Percentiles rank a stretch among this genome's conserved stretches.
Evolutionary conservation across 2,888 invertebrate species (phyloP).

Genomic region (Drosophila rellima): DNA sequence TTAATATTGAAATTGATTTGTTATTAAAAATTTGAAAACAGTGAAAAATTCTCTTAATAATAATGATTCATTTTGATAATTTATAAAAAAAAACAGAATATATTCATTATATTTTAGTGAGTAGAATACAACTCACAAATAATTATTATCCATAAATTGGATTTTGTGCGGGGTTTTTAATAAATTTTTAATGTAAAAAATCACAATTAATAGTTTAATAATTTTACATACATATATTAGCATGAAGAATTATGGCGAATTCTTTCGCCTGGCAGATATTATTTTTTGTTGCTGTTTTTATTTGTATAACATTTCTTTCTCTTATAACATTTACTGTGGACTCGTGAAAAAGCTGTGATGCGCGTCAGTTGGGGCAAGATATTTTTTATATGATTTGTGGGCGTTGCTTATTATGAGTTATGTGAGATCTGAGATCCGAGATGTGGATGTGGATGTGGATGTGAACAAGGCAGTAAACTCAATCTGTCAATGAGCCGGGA

Average conservation of each 20-base stretch:
- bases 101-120: too few relatives aligned
- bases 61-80: too few relatives aligned
- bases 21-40: too few relatives aligned
- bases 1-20: too few relatives aligned
- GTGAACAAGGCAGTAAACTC: constrained; percentile 36
- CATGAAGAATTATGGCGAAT: constrained; percentile 20
- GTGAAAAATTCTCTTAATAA: too few relatives aligned
- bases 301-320: constrained; percentile 58
- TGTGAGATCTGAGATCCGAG: constrained; percentile 49
- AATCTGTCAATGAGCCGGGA: constrained; percentile 53
- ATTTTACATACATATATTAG: too few relatives aligned
- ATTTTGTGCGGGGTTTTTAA: too few relatives aligned
- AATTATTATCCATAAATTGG: too few relatives aligned
- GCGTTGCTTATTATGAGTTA: constrained; percentile 66
- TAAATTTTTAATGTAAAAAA: too few relatives aligned
- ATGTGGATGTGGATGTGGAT: constrained; percentile 18
- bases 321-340: constrained; percentile 49
- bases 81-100: too few relatives aligned
- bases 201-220: too few relatives aligned
- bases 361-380: constrained; percentile 45
- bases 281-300: constrained; percentile 23
- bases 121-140: too few relatives aligned
- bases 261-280: constrained; percentile 14
- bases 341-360: constrained; percentile 66
- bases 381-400: constrained; percentile 49